phyloP scores from a whole-genome alignment of 2,888 invertebrate species.

The Cheilosia grossa region DNA sequence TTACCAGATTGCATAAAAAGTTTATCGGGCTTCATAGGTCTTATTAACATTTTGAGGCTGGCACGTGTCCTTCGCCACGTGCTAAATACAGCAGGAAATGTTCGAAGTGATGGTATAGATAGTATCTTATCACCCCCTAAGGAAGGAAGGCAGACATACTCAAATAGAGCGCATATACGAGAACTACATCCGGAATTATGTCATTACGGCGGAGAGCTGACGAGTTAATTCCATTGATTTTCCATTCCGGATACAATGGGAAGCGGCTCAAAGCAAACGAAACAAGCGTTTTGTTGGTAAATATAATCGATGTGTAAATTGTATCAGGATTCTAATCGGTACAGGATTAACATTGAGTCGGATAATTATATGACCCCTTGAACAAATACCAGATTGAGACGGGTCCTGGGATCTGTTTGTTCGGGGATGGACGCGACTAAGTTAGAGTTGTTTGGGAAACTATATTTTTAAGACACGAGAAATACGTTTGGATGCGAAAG shows the following conservation, averaged over 20 bases:
- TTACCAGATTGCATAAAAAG: conserved; percentile 78
- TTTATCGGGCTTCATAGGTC: conserved; percentile 76
- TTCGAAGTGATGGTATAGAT: conserved; percentile 54
- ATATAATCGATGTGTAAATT: conserved; percentile 46
- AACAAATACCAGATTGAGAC: conserved; percentile 39
- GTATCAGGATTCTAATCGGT: conserved; percentile 56
- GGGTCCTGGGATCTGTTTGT: conserved; percentile 23
- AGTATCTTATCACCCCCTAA: conserved; percentile 39
- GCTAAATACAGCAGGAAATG: conserved; percentile 55
- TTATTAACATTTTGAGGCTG: conserved; percentile 7
- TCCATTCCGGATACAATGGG: conserved; percentile 18
- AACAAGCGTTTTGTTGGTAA: conserved; percentile 49
- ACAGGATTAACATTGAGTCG: conserved; percentile 54
- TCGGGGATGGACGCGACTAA: conserved; percentile 4
- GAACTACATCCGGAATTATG: conserved; percentile 54
- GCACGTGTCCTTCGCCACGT: conserved; percentile 62
- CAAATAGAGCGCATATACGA: conserved; percentile 23
- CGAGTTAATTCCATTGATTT: conserved; percentile 58
- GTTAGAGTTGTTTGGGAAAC: background rate
- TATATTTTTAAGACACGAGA: no score
- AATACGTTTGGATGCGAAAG: no score
- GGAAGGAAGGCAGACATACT: conserved; percentile 22
- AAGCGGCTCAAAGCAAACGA: conserved; percentile 3
- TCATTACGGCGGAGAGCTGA: conserved; percentile 44
- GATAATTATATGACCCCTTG: conserved; percentile 64